A percentile compares a stretch with the other conserved stretches of the same genome.
Conservation (phyloP, 2,113 vertebrate species). For the Aegotheles bennettii region DNA sequence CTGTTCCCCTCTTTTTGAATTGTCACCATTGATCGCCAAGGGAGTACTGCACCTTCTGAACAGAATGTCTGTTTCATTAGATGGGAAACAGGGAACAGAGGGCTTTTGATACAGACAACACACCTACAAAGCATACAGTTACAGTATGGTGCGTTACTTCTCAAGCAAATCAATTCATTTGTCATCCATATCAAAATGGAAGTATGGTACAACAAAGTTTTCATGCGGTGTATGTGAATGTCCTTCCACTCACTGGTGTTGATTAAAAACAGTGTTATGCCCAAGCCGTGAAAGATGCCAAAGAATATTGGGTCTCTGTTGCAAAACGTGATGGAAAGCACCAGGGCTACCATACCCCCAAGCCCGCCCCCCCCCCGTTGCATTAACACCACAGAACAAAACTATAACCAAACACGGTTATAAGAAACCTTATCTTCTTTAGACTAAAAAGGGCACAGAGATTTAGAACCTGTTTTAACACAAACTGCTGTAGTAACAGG, state of each 20-base stretch:
- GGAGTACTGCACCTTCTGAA: neutral
- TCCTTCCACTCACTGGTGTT: neutral
- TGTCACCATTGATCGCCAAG: neutral
- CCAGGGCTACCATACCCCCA: neutral
- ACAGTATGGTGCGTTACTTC: neutral
- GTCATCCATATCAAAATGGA: neutral
- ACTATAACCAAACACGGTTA: neutral
- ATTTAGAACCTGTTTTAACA: neutral
- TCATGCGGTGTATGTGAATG: neutral
- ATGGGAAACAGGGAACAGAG: neutral
- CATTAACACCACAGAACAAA: neutral
- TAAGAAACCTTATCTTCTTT: neutral
- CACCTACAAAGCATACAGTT: neutral
- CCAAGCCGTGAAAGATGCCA: neutral
- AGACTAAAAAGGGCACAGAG: neutral
- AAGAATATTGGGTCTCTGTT: neutral
- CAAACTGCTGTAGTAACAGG: rapidly evolving
- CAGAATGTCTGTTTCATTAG: neutral
- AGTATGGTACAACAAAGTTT: neutral
- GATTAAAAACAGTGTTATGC: neutral
- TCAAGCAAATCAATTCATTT: neutral
- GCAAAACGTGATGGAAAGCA: neutral
- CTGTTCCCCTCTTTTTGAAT: neutral
- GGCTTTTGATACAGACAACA: neutral
- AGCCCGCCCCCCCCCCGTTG: neutral